Evolutionary conservation across 2,888 invertebrate species (phyloP).

Genomic region (Agrilus biguttatus): DNA sequence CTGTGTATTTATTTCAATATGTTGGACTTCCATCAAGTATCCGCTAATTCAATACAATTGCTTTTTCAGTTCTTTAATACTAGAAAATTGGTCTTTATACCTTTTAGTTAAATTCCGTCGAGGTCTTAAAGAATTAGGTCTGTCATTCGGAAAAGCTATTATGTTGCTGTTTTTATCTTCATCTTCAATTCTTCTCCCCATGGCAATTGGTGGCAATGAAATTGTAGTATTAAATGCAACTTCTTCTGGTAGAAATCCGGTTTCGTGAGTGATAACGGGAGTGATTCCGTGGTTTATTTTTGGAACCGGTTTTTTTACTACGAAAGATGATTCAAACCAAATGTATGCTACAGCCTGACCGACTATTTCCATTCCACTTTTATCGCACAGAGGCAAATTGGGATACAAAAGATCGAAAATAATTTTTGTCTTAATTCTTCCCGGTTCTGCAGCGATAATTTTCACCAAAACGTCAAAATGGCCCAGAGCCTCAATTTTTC

Average conservation of each 20-base stretch:
- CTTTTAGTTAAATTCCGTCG: slow-evolving; percentile 8
- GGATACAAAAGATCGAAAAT: slow-evolving; percentile 16
- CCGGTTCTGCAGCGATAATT: slow-evolving; percentile 16
- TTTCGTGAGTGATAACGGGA: slow-evolving; percentile 22
- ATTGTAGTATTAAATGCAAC: slow-evolving; percentile 18
- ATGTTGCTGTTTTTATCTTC: slow-evolving; percentile 13
- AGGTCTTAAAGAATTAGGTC: slow-evolving; percentile 19
- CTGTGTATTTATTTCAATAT: too few relatives aligned
- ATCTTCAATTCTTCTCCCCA: slow-evolving; percentile 10
- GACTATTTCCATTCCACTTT: slow-evolving; percentile 8
- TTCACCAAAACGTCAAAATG: slow-evolving; percentile 18
- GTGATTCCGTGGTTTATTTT: slow-evolving; percentile 23
- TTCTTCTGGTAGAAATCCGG: slow-evolving; percentile 22
- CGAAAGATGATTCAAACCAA: slow-evolving; percentile 6
- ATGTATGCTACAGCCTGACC: slow-evolving; percentile 11
- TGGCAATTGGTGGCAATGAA: slow-evolving; percentile 16
- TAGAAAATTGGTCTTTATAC: too few relatives aligned
- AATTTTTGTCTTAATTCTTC: slow-evolving; percentile 12
- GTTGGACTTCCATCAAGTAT: too few relatives aligned
- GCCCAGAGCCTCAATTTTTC: slow-evolving; percentile 29
- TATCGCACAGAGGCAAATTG: slow-evolving; percentile 7
- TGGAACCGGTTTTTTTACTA: slow-evolving; percentile 10
- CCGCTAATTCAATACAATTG: too few relatives aligned
- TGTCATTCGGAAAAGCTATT: slow-evolving; percentile 29
- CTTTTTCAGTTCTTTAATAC: too few relatives aligned